Base-by-base conservation (phyloP, 1,140 invertebrate genomes). In the Phymorhynchus buccinoides region DNA sequence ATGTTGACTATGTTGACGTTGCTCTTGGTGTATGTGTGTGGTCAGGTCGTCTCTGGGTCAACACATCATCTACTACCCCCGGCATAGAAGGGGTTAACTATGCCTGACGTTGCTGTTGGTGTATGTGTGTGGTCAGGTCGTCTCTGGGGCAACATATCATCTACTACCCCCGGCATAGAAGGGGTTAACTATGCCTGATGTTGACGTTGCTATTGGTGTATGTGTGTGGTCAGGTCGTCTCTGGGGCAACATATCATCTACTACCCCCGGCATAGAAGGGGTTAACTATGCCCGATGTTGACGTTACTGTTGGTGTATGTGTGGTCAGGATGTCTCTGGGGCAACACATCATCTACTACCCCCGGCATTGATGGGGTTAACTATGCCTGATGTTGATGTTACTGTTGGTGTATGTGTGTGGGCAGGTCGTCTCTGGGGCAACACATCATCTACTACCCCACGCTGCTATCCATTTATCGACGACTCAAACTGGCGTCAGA, bases 391-490 rank as follows among this genome's bases (percentile, higher is more conserved):
- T 12, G 22, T 77, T 37, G n/a, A 27, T 44, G 52, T 12, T 56
- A 18, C 2, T 35, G 35, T 9, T 66, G 52, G 30, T 66, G 14
- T 42, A 42, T 42, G 39, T 80, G n/a, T 77, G 16, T 77, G 7
- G 95, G 82, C 92, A 96, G 96, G 80, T n/a, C 62, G 12, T 42
- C 84, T 42, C 30, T 62, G 37, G 82, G 85, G n/a, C 48, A 86
- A 7, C 96, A 96, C 90, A 95, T 96, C 85, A 95, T 98, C 14
- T 98, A 97, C 92, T 99, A 96, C 94, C 98, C 98, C 18, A 97
- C 97, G 0, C 94, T 98, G 9, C 95, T 96, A 88, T 99, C 98
- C 0, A 96, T 99, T 84, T 94, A 96, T 82, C 94, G 95, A 90
- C 94, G 98, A 88, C 93, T 99, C 27, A 95, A 97, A 83, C 94